phyloP scores from a whole-genome alignment of 1,140 invertebrate species.

The Drosophila lowei region DNA sequence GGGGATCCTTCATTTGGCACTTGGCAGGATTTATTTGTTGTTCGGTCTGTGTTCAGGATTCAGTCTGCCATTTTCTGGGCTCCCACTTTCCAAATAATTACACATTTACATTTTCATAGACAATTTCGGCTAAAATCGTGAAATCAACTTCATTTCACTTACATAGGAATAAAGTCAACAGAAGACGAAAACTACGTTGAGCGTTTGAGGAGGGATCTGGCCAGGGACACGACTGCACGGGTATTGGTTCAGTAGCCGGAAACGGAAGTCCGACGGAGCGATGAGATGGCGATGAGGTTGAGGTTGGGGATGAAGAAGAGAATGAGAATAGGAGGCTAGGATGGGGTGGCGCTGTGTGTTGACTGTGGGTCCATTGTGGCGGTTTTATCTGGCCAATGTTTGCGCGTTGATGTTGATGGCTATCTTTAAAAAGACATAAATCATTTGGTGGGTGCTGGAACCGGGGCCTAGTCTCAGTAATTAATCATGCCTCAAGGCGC shows the following conservation, averaged over 20 bases:
- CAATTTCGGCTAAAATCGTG: slow-evolving; percentile 63
- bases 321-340: not conserved
- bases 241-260: slow-evolving; percentile 40
- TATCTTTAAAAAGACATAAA: slow-evolving; percentile 80
- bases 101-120: slow-evolving; percentile 79
- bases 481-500: slow-evolving; percentile 70
- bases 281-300: not conserved
- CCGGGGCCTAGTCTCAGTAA: slow-evolving; percentile 38
- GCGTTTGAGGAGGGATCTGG: not conserved
- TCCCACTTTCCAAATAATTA: slow-evolving; percentile 78
- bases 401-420: slow-evolving; percentile 76
- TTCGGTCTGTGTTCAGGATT: not conserved
- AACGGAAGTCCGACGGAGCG: slow-evolving; percentile 52
- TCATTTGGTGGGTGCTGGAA: slow-evolving; percentile 38
- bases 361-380: slow-evolving; percentile 57
- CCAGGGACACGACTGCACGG: no score
- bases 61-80: slow-evolving; percentile 29
- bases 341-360: slow-evolving; percentile 3
- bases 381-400: slow-evolving; percentile 66
- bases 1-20: slow-evolving; percentile 12
- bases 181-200: not conserved
- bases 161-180: slow-evolving; percentile 61
- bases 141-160: slow-evolving; percentile 62
- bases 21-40: slow-evolving; percentile 50
- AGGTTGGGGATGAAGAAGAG: not conserved